Base-by-base conservation (phyloP, 2,888 invertebrate genomes). In the Papilio elwesi region DNA sequence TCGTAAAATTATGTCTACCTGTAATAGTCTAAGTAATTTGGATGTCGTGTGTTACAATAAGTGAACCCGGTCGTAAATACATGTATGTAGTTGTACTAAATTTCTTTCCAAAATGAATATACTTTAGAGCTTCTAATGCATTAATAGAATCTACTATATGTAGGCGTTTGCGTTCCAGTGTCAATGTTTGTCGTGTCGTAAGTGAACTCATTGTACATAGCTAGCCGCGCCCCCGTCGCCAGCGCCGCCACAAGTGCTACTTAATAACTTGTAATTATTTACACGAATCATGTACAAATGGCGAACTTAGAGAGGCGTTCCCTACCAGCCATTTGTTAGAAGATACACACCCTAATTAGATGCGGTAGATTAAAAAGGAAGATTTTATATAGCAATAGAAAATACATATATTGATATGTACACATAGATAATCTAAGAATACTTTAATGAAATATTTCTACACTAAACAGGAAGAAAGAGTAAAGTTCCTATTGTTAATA, bases 101-200 rank as follows among this genome's bases (percentile, higher is more conserved):
- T 85, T 85, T 81, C 79, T 78, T 89, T 88, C 85, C 80, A 83
- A 83, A 80, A 71, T 73, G 77, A 83, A 81, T 82, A 86, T 84
- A 81, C 84, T 83, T 87, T 87, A 88, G 86, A 83, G 82, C 83
- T 87, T 83, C 87, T 82, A 82, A 85, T 85, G 87, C 89, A 89
- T 73, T 89, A 87, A 87, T 90, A 87, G 83, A 4, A 74, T 80
- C 79, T 83, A 26, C 55, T 83, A 80, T 79, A 79, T 79, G 78
- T 82, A 75, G 57, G 73, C 69, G 71, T 74, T 81, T 81, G 82
- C 81, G 83, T 83, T 82, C 80, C 81, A 79, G 82, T 85, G 80
- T 80, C 77, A 70, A 75, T 52, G 75, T 74, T 74, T 75, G 74
- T 74, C 71, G 72, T 79, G 76, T 76, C 71, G 74, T 63, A 71